Conservation (phyloP, 2,888 invertebrate species). For the Diachrysia chrysitis region DNA sequence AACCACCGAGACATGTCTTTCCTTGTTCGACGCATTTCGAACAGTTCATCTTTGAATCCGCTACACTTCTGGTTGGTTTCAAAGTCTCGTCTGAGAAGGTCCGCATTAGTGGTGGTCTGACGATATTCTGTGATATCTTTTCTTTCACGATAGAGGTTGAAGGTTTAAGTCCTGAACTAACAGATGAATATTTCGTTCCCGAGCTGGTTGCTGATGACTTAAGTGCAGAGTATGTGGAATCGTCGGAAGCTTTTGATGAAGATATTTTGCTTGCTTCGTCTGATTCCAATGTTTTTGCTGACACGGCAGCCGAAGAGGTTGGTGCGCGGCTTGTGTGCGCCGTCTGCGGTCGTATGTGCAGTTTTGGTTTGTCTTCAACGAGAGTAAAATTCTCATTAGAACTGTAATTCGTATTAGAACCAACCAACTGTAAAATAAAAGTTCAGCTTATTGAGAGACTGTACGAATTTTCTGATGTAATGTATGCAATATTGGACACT, state of each 20-base stretch:
- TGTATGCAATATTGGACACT: too few species aligned
- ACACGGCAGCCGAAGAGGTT: neutral
- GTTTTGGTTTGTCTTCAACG: neutral
- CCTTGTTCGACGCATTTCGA: constrained; percentile 68
- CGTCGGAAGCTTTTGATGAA: neutral
- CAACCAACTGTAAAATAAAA: constrained; percentile 17
- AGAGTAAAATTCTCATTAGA: constrained; percentile 14
- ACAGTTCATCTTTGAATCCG: constrained; percentile 54
- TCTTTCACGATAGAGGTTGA: neutral
- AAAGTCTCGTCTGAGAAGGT: neutral
- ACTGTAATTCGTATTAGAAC: neutral
- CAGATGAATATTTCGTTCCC: neutral
- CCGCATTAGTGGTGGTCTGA: neutral
- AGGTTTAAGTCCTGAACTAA: neutral
- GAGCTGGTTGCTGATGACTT: neutral
- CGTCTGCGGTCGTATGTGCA: neutral
- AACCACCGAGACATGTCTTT: constrained; percentile 66
- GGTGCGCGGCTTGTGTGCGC: neutral
- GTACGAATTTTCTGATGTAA: neutral
- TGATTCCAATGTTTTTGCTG: neutral
- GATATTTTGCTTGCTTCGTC: neutral
- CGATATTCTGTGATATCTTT: neutral
- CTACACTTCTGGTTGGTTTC: neutral
- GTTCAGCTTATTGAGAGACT: neutral
- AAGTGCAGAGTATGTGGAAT: too few species aligned